Conservation (phyloP, 2,797 vertebrate species). For the Schizothorax lantsangensis region DNA sequence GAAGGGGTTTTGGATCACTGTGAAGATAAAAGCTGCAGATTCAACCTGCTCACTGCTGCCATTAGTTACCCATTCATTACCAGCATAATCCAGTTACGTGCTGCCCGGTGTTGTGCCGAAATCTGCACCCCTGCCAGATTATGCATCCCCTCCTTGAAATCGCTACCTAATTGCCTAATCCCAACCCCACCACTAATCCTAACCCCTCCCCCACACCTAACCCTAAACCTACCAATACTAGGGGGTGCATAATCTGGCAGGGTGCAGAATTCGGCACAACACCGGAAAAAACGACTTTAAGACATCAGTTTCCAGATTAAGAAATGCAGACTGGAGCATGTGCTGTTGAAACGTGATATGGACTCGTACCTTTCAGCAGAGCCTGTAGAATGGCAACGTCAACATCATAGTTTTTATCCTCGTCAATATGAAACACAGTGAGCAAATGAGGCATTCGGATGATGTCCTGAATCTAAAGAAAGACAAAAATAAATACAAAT, state of each 20-base stretch:
- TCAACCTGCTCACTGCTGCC: background rate
- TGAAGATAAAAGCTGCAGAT: background rate
- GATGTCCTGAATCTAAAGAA: constrained; percentile 92
- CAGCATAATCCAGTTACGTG: background rate
- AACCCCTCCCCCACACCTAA: too few relatives aligned
- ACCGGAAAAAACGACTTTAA: background rate
- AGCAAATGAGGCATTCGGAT: constrained; percentile 85
- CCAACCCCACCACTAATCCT: too few relatives aligned
- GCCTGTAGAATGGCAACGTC: constrained; percentile 95
- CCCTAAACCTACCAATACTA: too few relatives aligned
- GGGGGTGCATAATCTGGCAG: too few relatives aligned
- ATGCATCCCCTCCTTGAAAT: too few relatives aligned
- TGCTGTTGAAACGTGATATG: background rate
- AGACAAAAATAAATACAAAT: background rate
- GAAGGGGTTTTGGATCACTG: background rate
- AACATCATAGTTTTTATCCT: constrained; percentile 85
- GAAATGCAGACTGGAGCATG: background rate
- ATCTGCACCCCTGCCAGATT: too few relatives aligned
- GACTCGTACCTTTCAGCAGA: constrained; percentile 88
- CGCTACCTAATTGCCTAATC: too few relatives aligned
- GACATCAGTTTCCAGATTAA: background rate
- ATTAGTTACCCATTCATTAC: background rate
- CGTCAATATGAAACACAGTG: constrained; percentile 88
- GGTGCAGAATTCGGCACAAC: too few relatives aligned
- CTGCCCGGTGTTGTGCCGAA: too few relatives aligned